Evolutionary conservation across 2,113 vertebrate genomes (phyloP), one percentile per base, ranked within the genome.

Genomic region (Elachura formosa): DNA sequence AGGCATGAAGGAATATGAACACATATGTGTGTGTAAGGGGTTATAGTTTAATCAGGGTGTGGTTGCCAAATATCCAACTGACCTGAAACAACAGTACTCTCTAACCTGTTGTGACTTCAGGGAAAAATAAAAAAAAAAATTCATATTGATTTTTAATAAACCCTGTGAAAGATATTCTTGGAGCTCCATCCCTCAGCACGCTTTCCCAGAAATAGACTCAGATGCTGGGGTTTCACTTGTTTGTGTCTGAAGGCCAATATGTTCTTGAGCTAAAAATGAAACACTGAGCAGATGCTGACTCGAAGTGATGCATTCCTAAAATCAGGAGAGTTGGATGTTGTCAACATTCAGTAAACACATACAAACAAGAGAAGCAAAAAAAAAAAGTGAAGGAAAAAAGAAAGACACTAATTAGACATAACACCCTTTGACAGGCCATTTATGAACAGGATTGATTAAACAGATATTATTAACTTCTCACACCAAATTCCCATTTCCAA

Each of bases 181-280:
- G 51, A 80, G n/a, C 31, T 71, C 79, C 9, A 52, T 6, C 59
- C 31, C n/a, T 86, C 66, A 72, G 36, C 63, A 85, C 0, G 0
- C 11, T 73, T 61, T 76, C 49, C 91, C 84, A 72, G 20, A 71
- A 86, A 91, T 71, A 95, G 58, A 90, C 79, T 87, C 77, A 81
- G 87, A 94, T 89, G 62, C 86, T 90, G 69, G 25, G 82, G 25
- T 84, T 75, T 51, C 38, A 55, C 78, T 96, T 83, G 62, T 87
- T 95, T 94, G 82, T 94, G 48, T 96, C 90, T 96, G 89, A 84
- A 91, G 73, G 92, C 76, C 5, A 25, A 61, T 68, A 84, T 91
- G 86, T 95, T 96, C 75, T 91, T 62, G 69, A 91, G 94, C 89
- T 96, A 95, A 96, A 97, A 96, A 96, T 89, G 93, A 93, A 96